Base-by-base conservation (phyloP, 2,113 vertebrate species). In the Cryptotis parvus region DNA sequence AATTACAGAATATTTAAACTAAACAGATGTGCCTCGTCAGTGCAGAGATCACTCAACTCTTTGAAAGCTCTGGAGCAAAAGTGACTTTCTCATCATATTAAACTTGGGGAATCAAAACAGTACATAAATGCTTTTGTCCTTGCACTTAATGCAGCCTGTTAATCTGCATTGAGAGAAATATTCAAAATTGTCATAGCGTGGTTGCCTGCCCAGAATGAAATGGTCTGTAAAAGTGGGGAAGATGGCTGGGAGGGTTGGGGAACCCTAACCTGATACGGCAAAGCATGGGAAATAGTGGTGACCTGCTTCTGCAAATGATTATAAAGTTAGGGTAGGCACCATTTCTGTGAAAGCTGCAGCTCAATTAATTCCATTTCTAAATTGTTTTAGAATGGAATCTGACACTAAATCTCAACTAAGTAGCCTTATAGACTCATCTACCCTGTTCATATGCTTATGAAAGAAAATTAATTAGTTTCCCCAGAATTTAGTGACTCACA, bases 41-140 rank as follows among this genome's bases (percentile, higher is more conserved):
- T 65, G 90, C 24, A 86, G 20, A 86, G 70, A 58, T 96, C 45
- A 87, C 77, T 93, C n/a, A 90, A 22, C 84, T 63, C 85, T 94
- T 96, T 96, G 91, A 96, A 90, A 76, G 94, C 86, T 88, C 88
- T 93, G 41, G n/a, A 92, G 73, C 61, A 94, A 89, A 89, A 96
- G 88, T 79, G 91, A 89, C 37, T 91, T 96, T 94, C 90, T 75
- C 20, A 63, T 66, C 91, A 97, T 16, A 33, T 91, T 43, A 65
- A 90, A 84, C 94, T 93, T 91, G 85, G 95, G 94, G 95, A 95
- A 92, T 97, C 95, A 91, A 89, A 86, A 78, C n/a, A 81, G 66
- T 29, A 74, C 77, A n/a, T n/a, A 77, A 93, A 81, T 92, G 11
- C 22, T 65, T 65, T 96, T 85, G 76, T 37, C 84, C 85, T 92